These are phyloP conservation scores for Sinocyclocheilus anshuiensis DNA, from an alignment of 2,113 vertebrate genomes.

Conservation along the genomic window DNA sequence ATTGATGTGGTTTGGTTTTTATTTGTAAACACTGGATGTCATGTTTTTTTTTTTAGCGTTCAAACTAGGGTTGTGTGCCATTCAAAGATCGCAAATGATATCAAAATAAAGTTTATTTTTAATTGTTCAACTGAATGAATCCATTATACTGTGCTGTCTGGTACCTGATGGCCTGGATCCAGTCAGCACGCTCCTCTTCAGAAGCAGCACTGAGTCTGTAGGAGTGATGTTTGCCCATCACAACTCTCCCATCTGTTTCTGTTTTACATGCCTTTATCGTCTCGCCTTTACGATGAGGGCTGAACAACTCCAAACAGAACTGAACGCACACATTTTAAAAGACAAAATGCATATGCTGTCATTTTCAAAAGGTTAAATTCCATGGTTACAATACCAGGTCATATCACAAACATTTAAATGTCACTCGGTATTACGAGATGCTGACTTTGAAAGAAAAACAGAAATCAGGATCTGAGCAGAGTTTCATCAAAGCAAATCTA, in stretches of 20 bases:
- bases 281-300: conserved; percentile 82
- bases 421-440: background rate
- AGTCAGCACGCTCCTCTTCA: conserved; percentile 81
- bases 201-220: conserved; percentile 88
- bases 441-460: conserved; percentile 12
- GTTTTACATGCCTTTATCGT: conserved; percentile 97
- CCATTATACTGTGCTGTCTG: background rate
- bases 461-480: background rate
- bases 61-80: background rate
- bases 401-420: conserved; percentile 2
- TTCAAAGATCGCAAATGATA: background rate
- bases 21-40: background rate
- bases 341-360: background rate
- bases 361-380: conserved; percentile 6
- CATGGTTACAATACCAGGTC: background rate
- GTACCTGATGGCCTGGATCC: conserved; percentile 90
- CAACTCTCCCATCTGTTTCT: conserved; percentile 85
- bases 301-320: conserved; percentile 91
- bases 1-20: background rate
- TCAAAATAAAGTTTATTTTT: background rate
- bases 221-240: conserved; percentile 90
- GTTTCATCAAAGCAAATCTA: too few species aligned
- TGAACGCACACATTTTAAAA: conserved; percentile 62
- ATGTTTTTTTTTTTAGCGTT: background rate
- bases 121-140: background rate